Conservation (phyloP, 2,797 vertebrate species). For the Takifugu rubripes region DNA sequence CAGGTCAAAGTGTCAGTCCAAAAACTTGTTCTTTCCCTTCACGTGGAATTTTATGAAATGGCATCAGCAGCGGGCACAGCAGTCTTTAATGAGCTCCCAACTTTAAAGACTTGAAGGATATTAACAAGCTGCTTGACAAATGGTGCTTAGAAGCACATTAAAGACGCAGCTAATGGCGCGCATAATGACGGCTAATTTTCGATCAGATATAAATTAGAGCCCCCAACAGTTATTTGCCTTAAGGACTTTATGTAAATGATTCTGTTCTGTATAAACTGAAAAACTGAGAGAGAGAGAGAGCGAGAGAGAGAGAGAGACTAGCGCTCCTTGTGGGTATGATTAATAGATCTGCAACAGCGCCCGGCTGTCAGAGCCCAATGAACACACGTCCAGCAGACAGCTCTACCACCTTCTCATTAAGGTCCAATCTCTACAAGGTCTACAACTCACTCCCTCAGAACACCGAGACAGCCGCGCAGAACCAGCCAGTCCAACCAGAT, state of each 20-base stretch:
- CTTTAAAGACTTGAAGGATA: conserved; percentile 99
- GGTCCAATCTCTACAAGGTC: conserved; percentile 57
- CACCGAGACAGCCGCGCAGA: conserved; percentile 58
- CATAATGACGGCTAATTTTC: conserved; percentile 99
- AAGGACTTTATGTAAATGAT: conserved; percentile 99
- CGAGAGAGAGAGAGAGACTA: conserved; percentile 50
- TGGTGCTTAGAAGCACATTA: conserved; percentile 99
- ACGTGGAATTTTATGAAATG: conserved; percentile 89
- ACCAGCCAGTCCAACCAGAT: conserved; percentile 22
- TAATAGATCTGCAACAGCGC: conserved; percentile 85
- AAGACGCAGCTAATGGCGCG: conserved; percentile 99
- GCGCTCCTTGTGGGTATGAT: conserved; percentile 85
- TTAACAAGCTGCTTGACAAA: conserved; percentile 99
- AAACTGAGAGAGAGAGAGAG: conserved; percentile 70
- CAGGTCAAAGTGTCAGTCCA: conserved; percentile 21
- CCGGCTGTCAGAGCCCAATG: conserved; percentile 83
- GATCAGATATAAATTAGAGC: conserved; percentile 99
- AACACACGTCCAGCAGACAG: conserved; percentile 76
- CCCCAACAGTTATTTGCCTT: conserved; percentile 99
- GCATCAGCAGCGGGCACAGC: conserved; percentile 91
- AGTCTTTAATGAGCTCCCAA: conserved; percentile 99
- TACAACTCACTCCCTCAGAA: conserved; percentile 64
- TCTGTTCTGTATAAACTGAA: conserved; percentile 97
- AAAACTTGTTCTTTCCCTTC: conserved; percentile 64
- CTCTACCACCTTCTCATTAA: conserved; percentile 75